Evolutionary conservation across 2,797 vertebrate genomes (phyloP).

Genomic region (Luscinia luscinia): DNA sequence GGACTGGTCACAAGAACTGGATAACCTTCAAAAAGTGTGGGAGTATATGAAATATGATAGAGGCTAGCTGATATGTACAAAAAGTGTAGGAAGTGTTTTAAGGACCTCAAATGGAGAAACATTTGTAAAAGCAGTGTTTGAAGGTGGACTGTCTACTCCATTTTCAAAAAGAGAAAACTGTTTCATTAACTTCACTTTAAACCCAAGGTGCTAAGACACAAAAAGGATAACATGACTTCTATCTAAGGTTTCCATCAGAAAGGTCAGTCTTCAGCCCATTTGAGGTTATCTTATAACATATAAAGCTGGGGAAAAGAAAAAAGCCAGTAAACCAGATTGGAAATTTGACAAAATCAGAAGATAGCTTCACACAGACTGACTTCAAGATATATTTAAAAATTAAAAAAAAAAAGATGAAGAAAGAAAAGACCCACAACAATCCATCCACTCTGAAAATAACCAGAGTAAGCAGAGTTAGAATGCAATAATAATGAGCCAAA

Average conservation of each 20-base stretch:
- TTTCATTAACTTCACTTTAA: slow-evolving; percentile 49
- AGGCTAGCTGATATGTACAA: slow-evolving; percentile 15
- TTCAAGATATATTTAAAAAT: neutral
- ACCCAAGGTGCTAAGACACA: neutral
- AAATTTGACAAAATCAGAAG: slow-evolving; percentile 27
- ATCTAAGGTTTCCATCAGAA: neutral
- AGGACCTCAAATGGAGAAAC: slow-evolving; percentile 43
- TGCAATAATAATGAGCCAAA: neutral
- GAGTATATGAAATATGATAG: slow-evolving; percentile 3
- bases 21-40: slow-evolving; percentile 49
- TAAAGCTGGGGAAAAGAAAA: slow-evolving; percentile 5
- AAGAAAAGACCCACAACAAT: neutral
- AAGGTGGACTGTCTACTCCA: neutral
- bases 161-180: slow-evolving; percentile 14
- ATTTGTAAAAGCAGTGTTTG: slow-evolving; percentile 41
- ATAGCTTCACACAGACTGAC: neutral
- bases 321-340: neutral
- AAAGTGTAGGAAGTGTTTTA: slow-evolving; percentile 40
- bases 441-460: neutral
- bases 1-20: slow-evolving; percentile 35
- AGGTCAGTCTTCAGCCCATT: neutral
- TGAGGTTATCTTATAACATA: neutral
- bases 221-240: neutral
- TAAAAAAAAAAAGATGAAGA: no score
- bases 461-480: neutral